Conservation (phyloP, 2,888 invertebrate genomes). For the Carterocephalus palaemon region DNA sequence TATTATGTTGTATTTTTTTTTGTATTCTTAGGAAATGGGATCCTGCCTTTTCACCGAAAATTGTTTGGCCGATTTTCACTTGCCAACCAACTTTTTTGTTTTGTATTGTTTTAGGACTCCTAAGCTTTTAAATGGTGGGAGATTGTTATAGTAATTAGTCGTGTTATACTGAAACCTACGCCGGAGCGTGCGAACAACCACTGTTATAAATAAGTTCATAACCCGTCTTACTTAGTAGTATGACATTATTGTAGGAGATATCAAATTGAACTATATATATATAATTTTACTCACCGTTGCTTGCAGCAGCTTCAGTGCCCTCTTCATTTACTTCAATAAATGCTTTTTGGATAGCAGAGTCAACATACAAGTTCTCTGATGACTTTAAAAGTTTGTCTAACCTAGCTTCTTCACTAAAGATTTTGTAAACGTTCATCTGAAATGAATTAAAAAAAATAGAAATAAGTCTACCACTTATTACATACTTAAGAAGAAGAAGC, state of each 20-base stretch:
- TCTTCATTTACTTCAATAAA: conserved; percentile 92
- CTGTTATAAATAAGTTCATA: not conserved
- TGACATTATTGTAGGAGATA: not conserved
- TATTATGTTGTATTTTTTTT: not conserved
- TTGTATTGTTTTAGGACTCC: too few species aligned
- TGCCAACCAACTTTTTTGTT: too few species aligned
- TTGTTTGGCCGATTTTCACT: too few species aligned
- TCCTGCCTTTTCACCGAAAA: too few species aligned
- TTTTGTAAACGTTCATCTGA: conserved; percentile 36
- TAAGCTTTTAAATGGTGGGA: too few species aligned
- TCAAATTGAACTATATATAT: conserved; percentile 7
- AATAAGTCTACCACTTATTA: conserved; percentile 1
- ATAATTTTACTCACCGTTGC: conserved; percentile 81
- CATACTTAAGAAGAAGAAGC: not conserved
- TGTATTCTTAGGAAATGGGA: not conserved
- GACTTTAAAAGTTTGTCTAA: conserved; percentile 80
- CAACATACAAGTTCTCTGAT: conserved; percentile 72
- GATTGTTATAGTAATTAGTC: too few species aligned
- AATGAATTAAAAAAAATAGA: too few species aligned
- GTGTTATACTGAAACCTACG: not conserved
- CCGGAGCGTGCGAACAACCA: not conserved
- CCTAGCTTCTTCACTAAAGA: conserved; percentile 69
- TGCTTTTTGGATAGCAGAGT: conserved; percentile 87
- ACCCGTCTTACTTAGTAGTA: not conserved
- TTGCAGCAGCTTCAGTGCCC: conserved; percentile 90